Evolutionary conservation across 2,888 invertebrate species (phyloP).

Genomic region (Stenoptilia bipunctidactyla): DNA sequence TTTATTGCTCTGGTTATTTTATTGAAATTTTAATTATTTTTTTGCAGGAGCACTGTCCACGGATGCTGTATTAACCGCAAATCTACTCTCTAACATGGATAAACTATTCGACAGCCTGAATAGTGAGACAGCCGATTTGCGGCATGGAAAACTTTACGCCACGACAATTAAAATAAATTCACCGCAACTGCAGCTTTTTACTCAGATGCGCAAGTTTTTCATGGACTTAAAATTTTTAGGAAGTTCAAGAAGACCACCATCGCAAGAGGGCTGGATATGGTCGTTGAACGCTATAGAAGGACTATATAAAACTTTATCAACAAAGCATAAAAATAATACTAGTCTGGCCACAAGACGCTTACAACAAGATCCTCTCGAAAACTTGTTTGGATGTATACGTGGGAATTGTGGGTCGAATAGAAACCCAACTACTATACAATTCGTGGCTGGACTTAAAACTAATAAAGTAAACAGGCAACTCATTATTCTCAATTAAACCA

Average conservation of each 20-base stretch:
- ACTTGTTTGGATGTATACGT: conserved; percentile 13
- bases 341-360: conserved; percentile 13
- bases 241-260: conserved; percentile 9
- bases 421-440: conserved; percentile 15
- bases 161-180: background rate
- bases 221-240: conserved; percentile 9
- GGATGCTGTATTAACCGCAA: conserved; percentile 3
- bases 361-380: conserved; percentile 15
- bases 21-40: too few species aligned
- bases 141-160: conserved; percentile 5
- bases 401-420: conserved; percentile 14
- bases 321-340: conserved; percentile 4
- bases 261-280: conserved; percentile 13
- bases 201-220: conserved; percentile 8
- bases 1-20: too few species aligned
- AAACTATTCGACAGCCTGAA: conserved; percentile 9
- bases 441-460: conserved; percentile 14
- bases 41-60: conserved; percentile 4
- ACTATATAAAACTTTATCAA: conserved; percentile 7
- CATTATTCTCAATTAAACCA: too few species aligned
- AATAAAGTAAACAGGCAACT: too few species aligned
- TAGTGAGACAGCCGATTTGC: conserved; percentile 3
- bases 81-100: conserved; percentile 6
- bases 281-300: conserved; percentile 10
- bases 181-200: conserved; percentile 2